Percentiles rank a stretch among this genome's conserved stretches.
phyloP scores from a whole-genome alignment of 2,113 vertebrate species.

The Atrichornis clamosus region DNA sequence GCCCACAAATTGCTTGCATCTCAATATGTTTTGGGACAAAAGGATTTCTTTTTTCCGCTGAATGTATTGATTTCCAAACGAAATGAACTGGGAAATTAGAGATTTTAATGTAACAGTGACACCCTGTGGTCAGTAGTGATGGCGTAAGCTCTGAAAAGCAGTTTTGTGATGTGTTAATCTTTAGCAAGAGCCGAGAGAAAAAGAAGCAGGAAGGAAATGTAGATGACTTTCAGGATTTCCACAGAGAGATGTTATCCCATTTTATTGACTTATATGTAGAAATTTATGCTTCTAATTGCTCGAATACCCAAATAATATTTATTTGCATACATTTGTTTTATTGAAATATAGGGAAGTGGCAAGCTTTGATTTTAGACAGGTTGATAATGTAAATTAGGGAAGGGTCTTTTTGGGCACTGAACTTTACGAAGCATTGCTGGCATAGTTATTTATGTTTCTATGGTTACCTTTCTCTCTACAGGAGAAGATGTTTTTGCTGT shows the following conservation, averaged over 20 bases:
- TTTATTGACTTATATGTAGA: neutral
- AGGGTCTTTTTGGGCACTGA: neutral
- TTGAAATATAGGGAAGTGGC: neutral
- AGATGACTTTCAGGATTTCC: neutral
- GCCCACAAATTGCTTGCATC: constrained; percentile 7
- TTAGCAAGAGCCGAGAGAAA: neutral
- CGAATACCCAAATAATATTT: neutral
- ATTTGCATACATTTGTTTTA: neutral
- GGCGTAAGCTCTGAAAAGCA: neutral
- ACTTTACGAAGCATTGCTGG: neutral
- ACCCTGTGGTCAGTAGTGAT: constrained; percentile 62
- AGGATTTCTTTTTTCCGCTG: neutral
- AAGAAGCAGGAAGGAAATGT: neutral
- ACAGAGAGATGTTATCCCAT: neutral
- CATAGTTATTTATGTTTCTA: neutral
- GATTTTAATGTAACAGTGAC: constrained; percentile 62
- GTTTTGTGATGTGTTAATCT: neutral
- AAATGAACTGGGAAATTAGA: neutral
- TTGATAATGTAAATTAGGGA: neutral
- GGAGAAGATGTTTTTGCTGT: neutral
- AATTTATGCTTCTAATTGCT: neutral
- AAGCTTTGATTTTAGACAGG: neutral
- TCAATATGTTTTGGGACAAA: neutral
- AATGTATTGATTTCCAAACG: neutral
- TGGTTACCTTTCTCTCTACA: neutral